A percentile compares a stretch with the other conserved stretches of the same genome.
Conservation (phyloP, 2,797 vertebrate genomes). For the Syngnathus acus region DNA sequence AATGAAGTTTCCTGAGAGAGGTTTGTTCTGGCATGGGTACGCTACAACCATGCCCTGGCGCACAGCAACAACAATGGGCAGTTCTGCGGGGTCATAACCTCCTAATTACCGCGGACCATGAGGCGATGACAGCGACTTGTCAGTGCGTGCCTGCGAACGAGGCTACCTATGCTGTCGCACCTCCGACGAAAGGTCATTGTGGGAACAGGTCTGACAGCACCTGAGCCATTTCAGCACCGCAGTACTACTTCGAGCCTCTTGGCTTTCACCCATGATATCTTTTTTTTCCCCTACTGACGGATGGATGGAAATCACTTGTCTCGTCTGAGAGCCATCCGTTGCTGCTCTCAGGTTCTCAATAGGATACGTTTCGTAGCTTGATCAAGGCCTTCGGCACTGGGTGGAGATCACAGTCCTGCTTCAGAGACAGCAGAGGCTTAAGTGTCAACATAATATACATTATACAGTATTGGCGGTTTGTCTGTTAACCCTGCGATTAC, state of each 20-base stretch:
- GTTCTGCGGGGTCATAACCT: slow-evolving; percentile 56
- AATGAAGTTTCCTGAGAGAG: slow-evolving; percentile 64
- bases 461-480: not conserved
- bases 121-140: slow-evolving; percentile 52
- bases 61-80: slow-evolving; percentile 49
- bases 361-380: slow-evolving; percentile 30
- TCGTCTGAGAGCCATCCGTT: slow-evolving; percentile 58
- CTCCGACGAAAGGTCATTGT: slow-evolving; percentile 54
- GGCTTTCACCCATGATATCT: slow-evolving; percentile 43
- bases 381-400: slow-evolving; percentile 66
- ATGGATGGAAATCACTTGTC: slow-evolving; percentile 47
- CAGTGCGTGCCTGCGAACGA: slow-evolving; percentile 38
- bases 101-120: slow-evolving; percentile 48
- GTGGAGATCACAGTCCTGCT: slow-evolving; percentile 38
- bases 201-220: slow-evolving; percentile 48
- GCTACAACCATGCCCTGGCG: slow-evolving; percentile 40
- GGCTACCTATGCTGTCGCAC: slow-evolving; percentile 59
- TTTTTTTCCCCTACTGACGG: slow-evolving; percentile 11
- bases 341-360: slow-evolving; percentile 44
- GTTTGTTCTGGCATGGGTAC: slow-evolving; percentile 57
- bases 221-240: slow-evolving; percentile 52
- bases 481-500: not conserved
- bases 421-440: not conserved
- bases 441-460: not conserved
- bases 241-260: slow-evolving; percentile 55